These are phyloP conservation scores for Mamestra configurata DNA, from an alignment of 1,140 invertebrate genomes.

Conservation along the genomic window DNA sequence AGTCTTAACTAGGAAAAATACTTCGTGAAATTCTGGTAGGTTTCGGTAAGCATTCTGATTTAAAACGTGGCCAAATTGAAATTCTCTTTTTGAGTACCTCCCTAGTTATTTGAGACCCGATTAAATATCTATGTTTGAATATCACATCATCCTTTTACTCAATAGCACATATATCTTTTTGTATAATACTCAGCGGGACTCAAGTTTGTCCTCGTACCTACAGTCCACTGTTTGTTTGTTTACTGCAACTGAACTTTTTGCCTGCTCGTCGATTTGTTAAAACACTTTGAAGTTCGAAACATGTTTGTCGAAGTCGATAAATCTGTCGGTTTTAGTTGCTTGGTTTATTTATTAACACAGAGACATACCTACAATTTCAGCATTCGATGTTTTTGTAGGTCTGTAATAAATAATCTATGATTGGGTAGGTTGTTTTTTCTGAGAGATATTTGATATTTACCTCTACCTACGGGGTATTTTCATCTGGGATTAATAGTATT, in stretches of 20 bases:
- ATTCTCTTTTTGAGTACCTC: no score
- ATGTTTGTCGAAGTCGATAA: constrained; percentile 27
- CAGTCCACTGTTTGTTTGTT: not conserved
- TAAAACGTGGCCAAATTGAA: no score
- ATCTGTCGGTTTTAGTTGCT: not conserved
- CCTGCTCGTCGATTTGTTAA: constrained; percentile 13
- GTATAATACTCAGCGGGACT: constrained; percentile 9
- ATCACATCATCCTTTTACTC: not conserved
- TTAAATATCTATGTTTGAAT: not conserved
- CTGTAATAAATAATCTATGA: not conserved
- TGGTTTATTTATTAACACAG: not conserved
- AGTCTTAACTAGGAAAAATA: no score
- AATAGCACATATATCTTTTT: constrained; percentile 17
- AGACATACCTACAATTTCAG: not conserved
- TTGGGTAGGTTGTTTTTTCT: not conserved
- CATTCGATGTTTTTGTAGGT: not conserved
- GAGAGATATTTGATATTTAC: no score
- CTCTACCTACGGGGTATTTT: no score
- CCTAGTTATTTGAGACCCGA: no score
- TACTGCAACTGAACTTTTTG: constrained; percentile 24
- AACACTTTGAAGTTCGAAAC: constrained; percentile 1
- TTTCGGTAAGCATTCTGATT: no score
- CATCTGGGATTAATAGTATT: no score
- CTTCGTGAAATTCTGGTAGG: no score
- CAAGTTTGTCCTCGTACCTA: constrained; percentile 13